These are phyloP conservation scores for Eupsilia transversa DNA, from an alignment of 2,888 invertebrate species.

Conservation along the genomic window DNA sequence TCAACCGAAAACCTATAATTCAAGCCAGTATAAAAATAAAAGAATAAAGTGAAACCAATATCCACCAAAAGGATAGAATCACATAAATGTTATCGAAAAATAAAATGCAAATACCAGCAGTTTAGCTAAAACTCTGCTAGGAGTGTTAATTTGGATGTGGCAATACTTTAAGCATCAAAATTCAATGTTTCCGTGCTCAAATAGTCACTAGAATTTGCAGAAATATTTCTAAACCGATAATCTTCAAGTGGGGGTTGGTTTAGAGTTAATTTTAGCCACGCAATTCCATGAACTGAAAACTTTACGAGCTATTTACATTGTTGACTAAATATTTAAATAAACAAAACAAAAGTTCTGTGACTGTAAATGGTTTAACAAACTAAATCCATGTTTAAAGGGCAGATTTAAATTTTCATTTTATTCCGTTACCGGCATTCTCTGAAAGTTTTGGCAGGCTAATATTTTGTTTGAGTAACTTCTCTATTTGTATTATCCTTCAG, in stretches of 20 bases:
- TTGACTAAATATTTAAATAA: conserved; percentile 62
- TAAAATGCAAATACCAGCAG: conserved; percentile 27
- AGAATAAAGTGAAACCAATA: conserved; percentile 39
- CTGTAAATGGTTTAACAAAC: conserved; percentile 70
- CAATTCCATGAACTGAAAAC: conserved; percentile 7
- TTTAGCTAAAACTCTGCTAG: conserved; percentile 29
- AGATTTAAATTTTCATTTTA: conserved; percentile 75
- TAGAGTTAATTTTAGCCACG: conserved; percentile 6
- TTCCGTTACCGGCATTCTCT: conserved; percentile 71
- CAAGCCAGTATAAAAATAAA: conserved; percentile 31
- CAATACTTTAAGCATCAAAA: conserved; percentile 6
- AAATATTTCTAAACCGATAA: not conserved
- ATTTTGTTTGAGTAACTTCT: conserved; percentile 76
- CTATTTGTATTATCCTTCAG: conserved; percentile 72
- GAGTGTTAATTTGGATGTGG: conserved; percentile 29
- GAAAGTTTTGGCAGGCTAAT: conserved; percentile 76
- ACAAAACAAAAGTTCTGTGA: conserved; percentile 67
- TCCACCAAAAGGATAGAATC: conserved; percentile 32
- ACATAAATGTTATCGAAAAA: conserved; percentile 30
- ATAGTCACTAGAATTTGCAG: conserved; percentile 2
- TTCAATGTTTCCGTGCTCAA: conserved; percentile 21
- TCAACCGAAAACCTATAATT: conserved; percentile 25
- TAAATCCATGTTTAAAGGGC: conserved; percentile 64
- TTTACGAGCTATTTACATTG: conserved; percentile 36
- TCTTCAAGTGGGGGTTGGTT: not conserved